Evolutionary conservation across 2,113 vertebrate species (phyloP).

Genomic region (Trematomus loennbergii): DNA sequence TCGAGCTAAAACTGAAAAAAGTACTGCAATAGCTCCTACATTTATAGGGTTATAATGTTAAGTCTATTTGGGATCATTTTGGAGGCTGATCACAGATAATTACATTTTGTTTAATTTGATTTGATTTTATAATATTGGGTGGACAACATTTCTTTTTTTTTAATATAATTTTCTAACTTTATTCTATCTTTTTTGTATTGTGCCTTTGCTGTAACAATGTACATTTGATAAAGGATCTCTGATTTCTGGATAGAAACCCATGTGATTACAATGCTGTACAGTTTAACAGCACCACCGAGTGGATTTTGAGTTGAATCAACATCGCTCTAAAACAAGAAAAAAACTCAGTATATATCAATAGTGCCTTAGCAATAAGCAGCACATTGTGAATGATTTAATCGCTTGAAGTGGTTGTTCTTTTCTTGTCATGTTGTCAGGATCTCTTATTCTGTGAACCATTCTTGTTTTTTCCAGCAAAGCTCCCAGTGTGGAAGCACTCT

Average conservation of each 20-base stretch:
- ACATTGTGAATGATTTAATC: not conserved
- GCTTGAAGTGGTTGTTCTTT: not conserved
- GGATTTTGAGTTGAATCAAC: not conserved
- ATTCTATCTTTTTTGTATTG: too few relatives aligned
- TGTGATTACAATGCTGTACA: too few relatives aligned
- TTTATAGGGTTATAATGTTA: not conserved
- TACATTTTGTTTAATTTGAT: too few relatives aligned
- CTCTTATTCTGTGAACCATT: not conserved
- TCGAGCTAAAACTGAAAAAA: too few relatives aligned
- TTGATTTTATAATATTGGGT: too few relatives aligned
- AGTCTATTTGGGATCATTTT: not conserved
- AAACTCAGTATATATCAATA: not conserved
- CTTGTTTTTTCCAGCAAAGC: conserved; percentile 68
- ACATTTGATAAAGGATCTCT: too few relatives aligned
- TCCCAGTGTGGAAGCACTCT: conserved; percentile 71
- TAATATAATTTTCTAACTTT: too few relatives aligned
- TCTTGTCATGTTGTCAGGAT: not conserved
- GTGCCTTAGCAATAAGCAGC: not conserved
- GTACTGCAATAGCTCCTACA: not conserved
- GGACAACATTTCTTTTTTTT: too few relatives aligned
- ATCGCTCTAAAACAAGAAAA: conserved; percentile 1
- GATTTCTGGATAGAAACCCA: not conserved
- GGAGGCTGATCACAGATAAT: not conserved
- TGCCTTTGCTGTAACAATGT: too few relatives aligned
- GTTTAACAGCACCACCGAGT: not conserved